These are phyloP conservation scores for Falco biarmicus DNA, from an alignment of 2,797 vertebrate genomes.

Conservation along the genomic window DNA sequence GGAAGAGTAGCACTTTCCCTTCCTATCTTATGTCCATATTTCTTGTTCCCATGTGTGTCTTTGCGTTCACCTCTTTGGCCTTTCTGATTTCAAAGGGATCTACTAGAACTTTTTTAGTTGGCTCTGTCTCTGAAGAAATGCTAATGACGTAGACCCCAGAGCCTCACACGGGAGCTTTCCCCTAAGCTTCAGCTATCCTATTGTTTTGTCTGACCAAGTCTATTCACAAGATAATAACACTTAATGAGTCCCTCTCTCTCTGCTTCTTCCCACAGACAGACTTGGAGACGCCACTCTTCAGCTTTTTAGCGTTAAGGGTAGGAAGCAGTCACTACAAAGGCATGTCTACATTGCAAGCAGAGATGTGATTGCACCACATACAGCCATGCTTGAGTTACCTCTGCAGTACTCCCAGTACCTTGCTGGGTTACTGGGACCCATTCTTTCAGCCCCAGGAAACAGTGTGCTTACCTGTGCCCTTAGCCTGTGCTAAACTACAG, in stretches of 20 bases:
- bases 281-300: conserved; percentile 50
- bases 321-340: conserved; percentile 48
- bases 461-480: not conserved
- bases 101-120: not conserved
- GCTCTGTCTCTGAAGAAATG: conserved; percentile 11
- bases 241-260: conserved; percentile 58
- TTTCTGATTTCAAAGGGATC: not conserved
- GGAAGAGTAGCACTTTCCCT: not conserved
- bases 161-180: conserved; percentile 28
- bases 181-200: conserved; percentile 39
- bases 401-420: not conserved
- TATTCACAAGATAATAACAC: conserved; percentile 64
- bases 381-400: not conserved
- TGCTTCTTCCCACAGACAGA: conserved; percentile 56
- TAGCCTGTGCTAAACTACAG: not conserved
- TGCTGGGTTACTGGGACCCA: not conserved
- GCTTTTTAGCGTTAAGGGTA: not conserved
- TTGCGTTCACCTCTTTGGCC: not conserved
- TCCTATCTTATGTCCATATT: not conserved
- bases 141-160: not conserved
- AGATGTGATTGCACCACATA: conserved; percentile 8
- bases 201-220: conserved; percentile 60
- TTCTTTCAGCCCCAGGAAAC: not conserved
- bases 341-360: not conserved
- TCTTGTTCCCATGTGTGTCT: not conserved